These are phyloP conservation scores for Crotalus viridis DNA, from an alignment of 2,113 vertebrate species.

Conservation along the genomic window DNA sequence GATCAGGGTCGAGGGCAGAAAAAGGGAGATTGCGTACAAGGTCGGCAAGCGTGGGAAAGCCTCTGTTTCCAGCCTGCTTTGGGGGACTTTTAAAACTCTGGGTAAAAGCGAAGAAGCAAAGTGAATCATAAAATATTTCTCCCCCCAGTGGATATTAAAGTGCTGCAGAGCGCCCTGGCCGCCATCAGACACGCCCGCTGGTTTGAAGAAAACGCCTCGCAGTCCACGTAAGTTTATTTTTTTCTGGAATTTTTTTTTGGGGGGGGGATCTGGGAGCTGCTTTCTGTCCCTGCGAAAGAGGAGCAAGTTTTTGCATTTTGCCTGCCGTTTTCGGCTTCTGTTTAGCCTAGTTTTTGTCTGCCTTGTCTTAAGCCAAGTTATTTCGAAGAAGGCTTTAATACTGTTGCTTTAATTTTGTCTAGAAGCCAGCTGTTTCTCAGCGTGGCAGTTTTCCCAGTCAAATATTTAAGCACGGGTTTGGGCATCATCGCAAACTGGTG, in stretches of 20 bases:
- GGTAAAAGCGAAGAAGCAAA: neutral
- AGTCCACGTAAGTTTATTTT: conserved; percentile 85
- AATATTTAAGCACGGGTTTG: too few species aligned
- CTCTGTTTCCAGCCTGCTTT: neutral
- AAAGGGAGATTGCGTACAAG: accelerated
- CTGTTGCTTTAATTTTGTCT: neutral
- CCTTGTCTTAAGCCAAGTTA: too few species aligned
- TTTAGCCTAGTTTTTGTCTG: neutral
- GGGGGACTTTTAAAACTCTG: neutral
- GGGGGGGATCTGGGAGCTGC: too few species aligned
- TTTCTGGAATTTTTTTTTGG: neutral
- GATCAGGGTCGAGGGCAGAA: neutral
- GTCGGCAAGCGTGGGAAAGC: neutral
- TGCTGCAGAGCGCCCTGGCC: conserved; percentile 93
- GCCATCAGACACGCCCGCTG: conserved; percentile 95
- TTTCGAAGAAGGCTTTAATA: too few species aligned
- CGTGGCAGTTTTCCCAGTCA: neutral
- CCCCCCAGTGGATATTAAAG: conserved; percentile 93
- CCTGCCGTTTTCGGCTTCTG: neutral
- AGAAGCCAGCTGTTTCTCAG: too few species aligned
- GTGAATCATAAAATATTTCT: neutral
- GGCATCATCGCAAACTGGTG: too few species aligned
- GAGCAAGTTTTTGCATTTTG: neutral
- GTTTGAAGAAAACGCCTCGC: conserved; percentile 98
- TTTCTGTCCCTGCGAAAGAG: too few species aligned